These are phyloP conservation scores for Magallana nippona DNA, from an alignment of 2,888 invertebrate genomes.

Conservation along the genomic window DNA sequence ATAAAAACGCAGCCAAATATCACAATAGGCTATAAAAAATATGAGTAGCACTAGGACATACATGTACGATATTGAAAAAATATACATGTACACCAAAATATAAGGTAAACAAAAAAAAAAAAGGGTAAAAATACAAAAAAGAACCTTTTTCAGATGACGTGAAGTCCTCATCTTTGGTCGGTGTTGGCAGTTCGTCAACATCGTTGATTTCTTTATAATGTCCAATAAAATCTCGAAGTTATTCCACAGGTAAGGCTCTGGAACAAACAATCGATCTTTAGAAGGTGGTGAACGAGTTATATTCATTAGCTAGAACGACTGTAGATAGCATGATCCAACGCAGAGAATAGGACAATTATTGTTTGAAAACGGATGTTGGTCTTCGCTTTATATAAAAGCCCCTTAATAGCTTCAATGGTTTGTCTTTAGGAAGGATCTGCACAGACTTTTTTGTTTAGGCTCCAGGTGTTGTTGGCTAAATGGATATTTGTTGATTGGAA, in stretches of 20 bases:
- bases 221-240: not conserved
- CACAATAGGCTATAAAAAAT: no score
- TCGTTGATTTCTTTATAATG: not conserved
- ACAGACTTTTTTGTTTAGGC: not conserved
- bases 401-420: not conserved
- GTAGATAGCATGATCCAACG: not conserved
- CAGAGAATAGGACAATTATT: conserved; percentile 12
- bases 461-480: not conserved
- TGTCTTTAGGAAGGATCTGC: not conserved
- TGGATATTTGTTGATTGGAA: no score
- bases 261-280: not conserved
- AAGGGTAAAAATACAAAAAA: no score
- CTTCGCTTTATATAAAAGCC: conserved; percentile 27
- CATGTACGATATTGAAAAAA: no score
- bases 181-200: no score
- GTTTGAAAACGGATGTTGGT: conserved; percentile 16
- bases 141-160: no score
- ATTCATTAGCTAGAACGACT: conserved; percentile 1
- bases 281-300: conserved; percentile 3
- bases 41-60: no score
- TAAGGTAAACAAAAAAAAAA: no score
- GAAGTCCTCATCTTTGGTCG: no score
- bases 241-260: not conserved
- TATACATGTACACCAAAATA: no score
- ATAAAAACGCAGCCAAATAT: no score